Evolutionary conservation across 35 echinoderm and acorn worm genomes (phyloP), one percentile per base, ranked within the genome.

Genomic region (Ophiothrix spiculata): DNA sequence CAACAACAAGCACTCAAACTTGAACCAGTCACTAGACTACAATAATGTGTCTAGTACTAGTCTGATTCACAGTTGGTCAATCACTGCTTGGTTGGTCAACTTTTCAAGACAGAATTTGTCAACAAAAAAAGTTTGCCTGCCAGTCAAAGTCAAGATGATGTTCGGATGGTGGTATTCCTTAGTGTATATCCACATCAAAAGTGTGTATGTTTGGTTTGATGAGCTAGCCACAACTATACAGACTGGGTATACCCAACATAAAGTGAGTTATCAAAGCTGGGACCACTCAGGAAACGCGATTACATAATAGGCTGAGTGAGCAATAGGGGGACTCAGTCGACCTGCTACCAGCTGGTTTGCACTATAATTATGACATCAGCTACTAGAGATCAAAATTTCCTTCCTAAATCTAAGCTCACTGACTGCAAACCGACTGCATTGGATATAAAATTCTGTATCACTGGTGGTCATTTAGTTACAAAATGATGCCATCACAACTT

Each of bases 241-340:
- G 42, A 69, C 3, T 69, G 60, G 60, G 16, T 69, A 49, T 6
- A 6, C 42, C 19, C 6, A 49, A 6, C 19, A 69, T 6, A n/a
- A 69, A 69, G 60, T 69, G 60, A 69, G 60, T 4, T 25, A n/a
- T 69, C 60, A 4, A 69, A 69, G 60, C 60, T 69, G 60, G 60
- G 23, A 15, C 23, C 60, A 69, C 60, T 69, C 60, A 69, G 60
- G 60, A 69, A 69, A 69, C 60, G 17, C 29, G 60, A 69, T 69
- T 69, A 69, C 60, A 69, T 69, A 69, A 69, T n/a, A 69, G 29
- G 60, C 29, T 69, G 60, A 69, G 25, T 69, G 60, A 69, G 60
- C 60, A 69, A 69, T 69, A 25, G 60, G 60, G 19, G 60, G 4
- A n/a, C 60, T 69, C 60, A n/a, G n/a, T n/a, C n/a, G n/a, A n/a